These are phyloP conservation scores for Agonopterix subpropinquella DNA, from an alignment of 2,888 invertebrate species.

Conservation along the genomic window DNA sequence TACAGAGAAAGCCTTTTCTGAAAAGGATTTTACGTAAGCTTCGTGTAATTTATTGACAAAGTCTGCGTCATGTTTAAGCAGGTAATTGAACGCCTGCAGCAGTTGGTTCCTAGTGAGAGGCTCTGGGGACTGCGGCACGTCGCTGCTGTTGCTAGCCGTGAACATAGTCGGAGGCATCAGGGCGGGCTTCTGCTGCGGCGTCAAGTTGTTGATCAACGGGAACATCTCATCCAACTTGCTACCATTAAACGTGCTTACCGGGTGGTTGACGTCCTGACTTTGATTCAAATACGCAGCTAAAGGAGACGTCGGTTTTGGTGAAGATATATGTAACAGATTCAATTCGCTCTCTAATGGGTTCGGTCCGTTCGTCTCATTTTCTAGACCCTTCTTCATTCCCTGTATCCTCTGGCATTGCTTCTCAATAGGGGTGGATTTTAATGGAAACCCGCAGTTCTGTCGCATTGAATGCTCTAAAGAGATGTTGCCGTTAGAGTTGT, in stretches of 20 bases:
- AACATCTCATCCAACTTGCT: constrained; percentile 50
- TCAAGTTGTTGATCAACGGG: constrained; percentile 45
- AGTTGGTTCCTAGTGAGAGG: constrained; percentile 92
- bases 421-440: constrained; percentile 63
- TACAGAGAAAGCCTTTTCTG: constrained; percentile 76
- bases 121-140: constrained; percentile 72
- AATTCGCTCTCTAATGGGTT: constrained; percentile 68
- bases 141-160: constrained; percentile 73
- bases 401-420: constrained; percentile 52
- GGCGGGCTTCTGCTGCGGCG: constrained; percentile 79
- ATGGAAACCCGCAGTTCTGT: constrained; percentile 49
- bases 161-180: constrained; percentile 93
- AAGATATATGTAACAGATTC: constrained; percentile 71
- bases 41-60: constrained; percentile 94
- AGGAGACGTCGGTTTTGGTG: constrained; percentile 74
- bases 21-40: constrained; percentile 91
- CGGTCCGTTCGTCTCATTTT: constrained; percentile 54
- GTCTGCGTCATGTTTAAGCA: constrained; percentile 90
- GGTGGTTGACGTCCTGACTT: constrained; percentile 55
- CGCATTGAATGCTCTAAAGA: constrained; percentile 43
- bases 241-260: constrained; percentile 48
- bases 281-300: constrained; percentile 73
- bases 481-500: constrained; percentile 50
- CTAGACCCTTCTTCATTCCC: constrained; percentile 48
- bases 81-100: constrained; percentile 90